Evolutionary conservation across 2,888 invertebrate genomes (phyloP).

Genomic region (Arge pagana): DNA sequence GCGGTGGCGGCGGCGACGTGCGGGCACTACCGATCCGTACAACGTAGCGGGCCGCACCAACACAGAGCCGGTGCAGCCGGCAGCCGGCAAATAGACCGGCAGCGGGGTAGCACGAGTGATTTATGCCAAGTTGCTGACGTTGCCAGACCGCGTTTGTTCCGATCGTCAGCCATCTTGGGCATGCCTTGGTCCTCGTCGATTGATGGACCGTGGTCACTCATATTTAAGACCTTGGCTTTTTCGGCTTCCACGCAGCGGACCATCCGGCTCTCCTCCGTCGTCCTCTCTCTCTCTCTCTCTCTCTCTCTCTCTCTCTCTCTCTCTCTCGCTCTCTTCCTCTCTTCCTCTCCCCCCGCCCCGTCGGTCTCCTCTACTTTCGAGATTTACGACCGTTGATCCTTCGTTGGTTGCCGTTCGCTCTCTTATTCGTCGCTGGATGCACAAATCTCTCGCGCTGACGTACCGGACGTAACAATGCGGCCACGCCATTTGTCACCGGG

Average conservation of each 20-base stretch:
- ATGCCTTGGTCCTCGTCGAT: slow-evolving; percentile 37
- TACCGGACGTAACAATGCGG: slow-evolving; percentile 51
- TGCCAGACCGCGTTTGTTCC: slow-evolving; percentile 46
- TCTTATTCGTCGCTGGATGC: no score
- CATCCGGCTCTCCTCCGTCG: slow-evolving; percentile 7
- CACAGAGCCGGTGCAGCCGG: neutral
- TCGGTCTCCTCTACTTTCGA: slow-evolving; percentile 49
- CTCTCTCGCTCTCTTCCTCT: neutral
- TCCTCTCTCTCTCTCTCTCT: slow-evolving; percentile 19
- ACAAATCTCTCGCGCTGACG: no score
- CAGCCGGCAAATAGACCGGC: slow-evolving; percentile 19
- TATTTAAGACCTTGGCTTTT: slow-evolving; percentile 22
- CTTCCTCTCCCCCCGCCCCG: slow-evolving; percentile 34
- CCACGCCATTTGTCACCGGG: slow-evolving; percentile 57
- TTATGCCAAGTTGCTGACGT: slow-evolving; percentile 54
- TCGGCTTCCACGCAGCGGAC: no score
- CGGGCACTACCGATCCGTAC: no score
- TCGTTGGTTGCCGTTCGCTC: slow-evolving; percentile 1
- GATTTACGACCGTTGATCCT: slow-evolving; percentile 49
- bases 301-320: slow-evolving; percentile 15
- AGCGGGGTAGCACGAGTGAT: slow-evolving; percentile 51
- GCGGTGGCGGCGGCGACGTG: no score
- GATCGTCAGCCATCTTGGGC: slow-evolving; percentile 47
- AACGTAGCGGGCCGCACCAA: neutral
- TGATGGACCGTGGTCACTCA: slow-evolving; percentile 33